phyloP scores from a whole-genome alignment of 2,113 vertebrate genomes.

The Diphyllodes magnificus region DNA sequence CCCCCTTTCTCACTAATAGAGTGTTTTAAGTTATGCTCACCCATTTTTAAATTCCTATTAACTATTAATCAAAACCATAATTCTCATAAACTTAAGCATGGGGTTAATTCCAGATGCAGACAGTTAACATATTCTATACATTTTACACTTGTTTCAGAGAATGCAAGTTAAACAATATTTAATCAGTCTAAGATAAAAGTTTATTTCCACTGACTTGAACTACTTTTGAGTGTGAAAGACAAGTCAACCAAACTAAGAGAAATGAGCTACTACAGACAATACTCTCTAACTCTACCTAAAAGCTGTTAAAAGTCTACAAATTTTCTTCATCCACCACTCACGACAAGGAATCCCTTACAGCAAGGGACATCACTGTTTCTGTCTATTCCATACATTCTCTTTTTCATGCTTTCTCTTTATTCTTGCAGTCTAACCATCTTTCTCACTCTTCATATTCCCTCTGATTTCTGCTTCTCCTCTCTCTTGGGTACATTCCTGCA shows the following conservation, averaged over 20 bases:
- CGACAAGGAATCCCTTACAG: neutral
- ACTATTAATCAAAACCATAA: constrained; percentile 37
- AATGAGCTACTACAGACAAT: neutral
- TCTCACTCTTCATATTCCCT: neutral
- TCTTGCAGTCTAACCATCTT: neutral
- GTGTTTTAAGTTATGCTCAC: constrained; percentile 39
- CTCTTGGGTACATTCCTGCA: rapidly evolving
- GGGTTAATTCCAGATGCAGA: constrained; percentile 50
- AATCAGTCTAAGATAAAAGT: neutral
- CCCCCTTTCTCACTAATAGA: neutral
- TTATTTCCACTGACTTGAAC: neutral
- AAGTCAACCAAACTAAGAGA: neutral
- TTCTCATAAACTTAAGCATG: neutral
- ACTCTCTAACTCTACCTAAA: neutral
- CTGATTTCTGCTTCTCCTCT: neutral
- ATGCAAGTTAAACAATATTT: neutral
- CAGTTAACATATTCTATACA: neutral
- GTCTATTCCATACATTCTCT: neutral
- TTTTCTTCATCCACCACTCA: neutral
- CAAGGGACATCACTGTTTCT: neutral
- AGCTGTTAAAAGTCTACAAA: neutral
- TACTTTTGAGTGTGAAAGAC: neutral
- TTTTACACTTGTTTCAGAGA: constrained; percentile 6
- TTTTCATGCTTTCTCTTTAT: neutral
- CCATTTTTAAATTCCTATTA: constrained; percentile 49